A percentile compares a stretch with the other conserved stretches of the same genome.
These are phyloP conservation scores for Nephrotoma appendiculata DNA, from an alignment of 2,888 invertebrate species.

Conservation along the genomic window DNA sequence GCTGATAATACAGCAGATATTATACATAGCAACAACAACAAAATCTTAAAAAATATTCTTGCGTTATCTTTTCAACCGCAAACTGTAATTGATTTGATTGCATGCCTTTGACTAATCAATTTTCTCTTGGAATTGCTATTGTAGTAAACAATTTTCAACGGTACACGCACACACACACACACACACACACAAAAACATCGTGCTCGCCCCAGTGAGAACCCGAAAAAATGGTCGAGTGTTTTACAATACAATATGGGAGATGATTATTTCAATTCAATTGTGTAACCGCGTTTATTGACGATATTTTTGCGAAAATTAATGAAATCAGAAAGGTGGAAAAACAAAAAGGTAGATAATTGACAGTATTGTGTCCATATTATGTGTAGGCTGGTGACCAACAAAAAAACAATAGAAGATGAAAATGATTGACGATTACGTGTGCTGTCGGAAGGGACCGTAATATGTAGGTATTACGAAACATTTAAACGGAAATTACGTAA, in stretches of 20 bases:
- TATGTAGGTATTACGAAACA: no score
- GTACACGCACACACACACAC: not conserved
- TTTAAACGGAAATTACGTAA: no score
- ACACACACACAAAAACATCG: not conserved
- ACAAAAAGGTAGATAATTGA: not conserved
- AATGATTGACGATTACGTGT: not conserved
- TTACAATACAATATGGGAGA: not conserved
- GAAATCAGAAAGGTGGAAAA: not conserved
- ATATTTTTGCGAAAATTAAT: not conserved
- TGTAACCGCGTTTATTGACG: not conserved
- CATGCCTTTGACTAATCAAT: not conserved
- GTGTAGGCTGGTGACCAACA: not conserved
- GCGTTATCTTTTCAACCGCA: not conserved
- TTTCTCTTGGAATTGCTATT: not conserved
- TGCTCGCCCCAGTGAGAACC: not conserved
- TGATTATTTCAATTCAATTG: not conserved
- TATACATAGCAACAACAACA: not conserved
- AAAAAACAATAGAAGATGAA: not conserved
- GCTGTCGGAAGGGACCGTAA: no score
- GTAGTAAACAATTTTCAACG: not conserved
- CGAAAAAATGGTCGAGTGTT: not conserved
- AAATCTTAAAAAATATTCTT: not conserved
- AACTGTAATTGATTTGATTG: not conserved
- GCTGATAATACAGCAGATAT: not conserved
- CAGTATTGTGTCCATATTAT: not conserved